Conservation (phyloP, 2,113 vertebrate genomes). For the Dromaius novaehollandiae region DNA sequence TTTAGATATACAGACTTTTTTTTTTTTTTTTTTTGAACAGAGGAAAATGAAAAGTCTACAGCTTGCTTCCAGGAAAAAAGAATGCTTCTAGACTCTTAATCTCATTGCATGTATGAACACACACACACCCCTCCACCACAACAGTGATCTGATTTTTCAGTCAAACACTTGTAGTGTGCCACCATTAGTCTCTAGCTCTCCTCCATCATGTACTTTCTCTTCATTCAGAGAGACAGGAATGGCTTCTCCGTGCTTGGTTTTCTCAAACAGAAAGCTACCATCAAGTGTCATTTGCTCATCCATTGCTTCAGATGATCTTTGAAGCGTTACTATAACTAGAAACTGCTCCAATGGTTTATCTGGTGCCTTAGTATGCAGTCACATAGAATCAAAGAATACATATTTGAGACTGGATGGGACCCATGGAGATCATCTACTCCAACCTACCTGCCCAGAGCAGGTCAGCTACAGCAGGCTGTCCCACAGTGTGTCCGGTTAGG, state of each 20-base stretch:
- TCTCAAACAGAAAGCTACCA: constrained; percentile 3
- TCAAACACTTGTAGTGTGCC: neutral
- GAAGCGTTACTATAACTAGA: neutral
- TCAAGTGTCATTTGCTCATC: neutral
- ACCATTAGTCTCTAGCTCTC: neutral
- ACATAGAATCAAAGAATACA: no score
- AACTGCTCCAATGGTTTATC: neutral
- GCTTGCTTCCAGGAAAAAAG: neutral
- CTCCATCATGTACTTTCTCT: neutral
- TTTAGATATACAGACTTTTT: neutral
- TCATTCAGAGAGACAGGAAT: neutral
- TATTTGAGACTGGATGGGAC: neutral
- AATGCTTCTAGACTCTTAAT: neutral
- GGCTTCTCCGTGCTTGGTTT: neutral
- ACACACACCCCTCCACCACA: neutral
- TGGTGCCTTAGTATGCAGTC: neutral
- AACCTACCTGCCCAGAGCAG: neutral
- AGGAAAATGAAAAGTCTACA: neutral
- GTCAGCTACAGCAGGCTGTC: neutral
- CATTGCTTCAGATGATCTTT: neutral
- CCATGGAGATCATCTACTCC: neutral
- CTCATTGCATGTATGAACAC: neutral
- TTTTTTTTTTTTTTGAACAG: neutral
- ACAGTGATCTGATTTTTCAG: neutral
- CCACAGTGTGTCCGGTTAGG: neutral